Evolutionary conservation across 2,888 invertebrate species (phyloP).

Genomic region (Coecobrya sp.): DNA sequence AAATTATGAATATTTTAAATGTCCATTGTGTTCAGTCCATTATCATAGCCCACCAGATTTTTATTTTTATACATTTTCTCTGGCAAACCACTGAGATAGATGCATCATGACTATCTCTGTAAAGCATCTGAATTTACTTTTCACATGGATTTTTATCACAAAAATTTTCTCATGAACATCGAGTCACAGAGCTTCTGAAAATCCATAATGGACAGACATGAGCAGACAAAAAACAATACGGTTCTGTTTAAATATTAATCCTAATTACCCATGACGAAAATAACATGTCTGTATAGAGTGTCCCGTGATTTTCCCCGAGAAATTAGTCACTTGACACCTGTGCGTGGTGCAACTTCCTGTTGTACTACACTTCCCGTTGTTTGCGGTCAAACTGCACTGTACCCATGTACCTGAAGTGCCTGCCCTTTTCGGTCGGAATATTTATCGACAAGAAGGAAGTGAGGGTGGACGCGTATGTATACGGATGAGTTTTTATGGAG

Average conservation of each 20-base stretch:
- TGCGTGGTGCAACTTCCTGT: too few relatives aligned
- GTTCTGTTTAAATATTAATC: neutral
- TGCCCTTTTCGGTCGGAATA: too few relatives aligned
- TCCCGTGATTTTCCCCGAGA: neutral
- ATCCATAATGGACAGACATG: too few relatives aligned
- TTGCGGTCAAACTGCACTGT: neutral
- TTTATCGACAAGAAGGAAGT: too few relatives aligned
- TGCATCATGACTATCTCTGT: neutral
- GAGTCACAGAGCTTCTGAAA: too few relatives aligned
- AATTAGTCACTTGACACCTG: slow-evolving; percentile 32
- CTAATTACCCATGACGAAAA: neutral
- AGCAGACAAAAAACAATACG: too few relatives aligned
- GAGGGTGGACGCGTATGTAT: too few relatives aligned
- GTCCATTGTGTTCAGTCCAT: too few relatives aligned
- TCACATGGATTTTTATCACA: neutral
- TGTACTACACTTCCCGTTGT: slow-evolving; percentile 1
- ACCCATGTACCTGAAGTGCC: neutral
- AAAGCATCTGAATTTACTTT: neutral
- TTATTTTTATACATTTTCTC: too few relatives aligned
- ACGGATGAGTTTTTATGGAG: too few relatives aligned
- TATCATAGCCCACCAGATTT: too few relatives aligned
- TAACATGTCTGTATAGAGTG: neutral
- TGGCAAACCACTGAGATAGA: neutral
- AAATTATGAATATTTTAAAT: neutral
- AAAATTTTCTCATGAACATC: neutral